Percentiles rank a stretch among this genome's conserved stretches.
Evolutionary conservation across 1,140 invertebrate species (phyloP).

Genomic region (Magallana ariakensis): DNA sequence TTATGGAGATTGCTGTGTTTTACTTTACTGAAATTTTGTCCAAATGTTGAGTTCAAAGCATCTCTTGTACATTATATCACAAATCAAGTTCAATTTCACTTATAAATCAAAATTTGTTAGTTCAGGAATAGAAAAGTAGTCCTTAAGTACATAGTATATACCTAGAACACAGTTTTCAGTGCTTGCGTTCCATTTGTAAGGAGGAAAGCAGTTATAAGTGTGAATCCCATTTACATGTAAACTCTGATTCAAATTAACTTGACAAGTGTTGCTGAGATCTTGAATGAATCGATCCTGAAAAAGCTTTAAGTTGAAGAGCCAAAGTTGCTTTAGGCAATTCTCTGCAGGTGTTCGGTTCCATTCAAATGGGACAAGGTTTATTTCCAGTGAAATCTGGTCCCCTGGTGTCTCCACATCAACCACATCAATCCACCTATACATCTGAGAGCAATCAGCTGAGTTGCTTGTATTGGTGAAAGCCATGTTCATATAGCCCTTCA

Average conservation of each 20-base stretch:
- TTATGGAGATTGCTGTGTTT: too few relatives aligned
- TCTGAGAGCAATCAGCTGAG: not conserved
- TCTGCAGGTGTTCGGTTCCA: not conserved
- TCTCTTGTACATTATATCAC: too few relatives aligned
- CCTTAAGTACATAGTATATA: not conserved
- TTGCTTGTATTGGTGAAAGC: not conserved
- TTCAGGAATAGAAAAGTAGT: too few relatives aligned
- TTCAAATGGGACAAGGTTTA: not conserved
- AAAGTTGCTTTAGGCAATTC: not conserved
- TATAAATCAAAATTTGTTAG: too few relatives aligned
- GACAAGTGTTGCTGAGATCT: not conserved
- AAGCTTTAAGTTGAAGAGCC: not conserved
- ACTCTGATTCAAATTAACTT: not conserved
- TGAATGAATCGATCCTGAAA: not conserved
- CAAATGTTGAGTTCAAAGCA: too few relatives aligned
- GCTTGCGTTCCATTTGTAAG: not conserved
- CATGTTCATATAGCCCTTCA: not conserved
- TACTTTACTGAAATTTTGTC: too few relatives aligned
- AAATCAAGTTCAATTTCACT: too few relatives aligned
- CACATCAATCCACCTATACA: not conserved
- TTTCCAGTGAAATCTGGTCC: not conserved
- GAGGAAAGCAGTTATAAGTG: not conserved
- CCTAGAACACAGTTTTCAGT: not conserved
- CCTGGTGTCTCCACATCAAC: not conserved
- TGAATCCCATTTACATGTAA: not conserved